These are phyloP conservation scores for Reinhardtius hippoglossoides DNA, from an alignment of 2,113 vertebrate genomes.

Conservation along the genomic window DNA sequence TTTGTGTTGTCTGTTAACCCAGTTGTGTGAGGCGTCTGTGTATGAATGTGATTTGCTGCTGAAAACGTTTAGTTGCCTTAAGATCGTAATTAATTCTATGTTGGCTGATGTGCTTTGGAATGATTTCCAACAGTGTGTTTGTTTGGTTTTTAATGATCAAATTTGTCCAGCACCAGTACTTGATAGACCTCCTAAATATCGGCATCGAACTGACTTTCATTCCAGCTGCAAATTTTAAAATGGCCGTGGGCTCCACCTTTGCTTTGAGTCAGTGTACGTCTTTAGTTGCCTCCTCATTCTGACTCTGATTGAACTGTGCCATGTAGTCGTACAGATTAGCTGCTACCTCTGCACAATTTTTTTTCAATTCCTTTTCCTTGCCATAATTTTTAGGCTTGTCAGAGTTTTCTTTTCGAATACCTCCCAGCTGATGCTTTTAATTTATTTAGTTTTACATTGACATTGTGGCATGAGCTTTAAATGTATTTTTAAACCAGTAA, in stretches of 20 bases:
- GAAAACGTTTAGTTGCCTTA: slow-evolving; percentile 40
- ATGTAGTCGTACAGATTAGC: slow-evolving; percentile 2
- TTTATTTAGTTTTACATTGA: slow-evolving; percentile 27
- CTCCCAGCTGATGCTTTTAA: slow-evolving; percentile 5
- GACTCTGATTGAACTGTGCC: slow-evolving; percentile 12
- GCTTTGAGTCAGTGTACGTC: slow-evolving; percentile 7
- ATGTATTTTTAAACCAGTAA: slow-evolving; percentile 36
- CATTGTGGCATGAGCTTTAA: not conserved
- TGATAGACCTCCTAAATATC: slow-evolving; percentile 18
- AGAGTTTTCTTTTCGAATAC: not conserved
- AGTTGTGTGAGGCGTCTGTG: not conserved
- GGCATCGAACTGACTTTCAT: not conserved
- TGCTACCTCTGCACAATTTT: not conserved
- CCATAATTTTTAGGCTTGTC: not conserved
- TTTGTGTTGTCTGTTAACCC: too few relatives aligned
- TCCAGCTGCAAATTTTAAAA: slow-evolving; percentile 7
- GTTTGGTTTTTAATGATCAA: not conserved
- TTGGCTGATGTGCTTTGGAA: not conserved
- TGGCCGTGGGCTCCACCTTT: not conserved
- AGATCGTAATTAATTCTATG: slow-evolving; percentile 30
- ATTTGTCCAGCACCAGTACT: slow-evolving; percentile 17
- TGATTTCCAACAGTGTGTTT: not conserved
- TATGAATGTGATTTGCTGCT: slow-evolving; percentile 49
- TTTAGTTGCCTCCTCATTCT: not conserved
- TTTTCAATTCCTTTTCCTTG: too few relatives aligned